Percentiles rank a stretch among this genome's conserved stretches.
Conservation (phyloP, 2,888 invertebrate species). For the Carterocephalus palaemon region DNA sequence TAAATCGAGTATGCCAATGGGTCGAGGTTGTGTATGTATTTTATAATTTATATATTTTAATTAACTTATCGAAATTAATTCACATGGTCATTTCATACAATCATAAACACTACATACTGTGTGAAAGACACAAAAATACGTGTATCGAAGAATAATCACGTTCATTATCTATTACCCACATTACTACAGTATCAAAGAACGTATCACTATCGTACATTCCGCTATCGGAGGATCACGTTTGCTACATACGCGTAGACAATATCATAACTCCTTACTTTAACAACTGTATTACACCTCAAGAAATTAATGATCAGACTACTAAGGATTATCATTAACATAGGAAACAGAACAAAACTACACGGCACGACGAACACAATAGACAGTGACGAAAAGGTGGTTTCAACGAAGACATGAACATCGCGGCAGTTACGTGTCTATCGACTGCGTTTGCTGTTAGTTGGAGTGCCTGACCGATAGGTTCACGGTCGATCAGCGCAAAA, state of each 20-base stretch:
- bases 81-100: too few relatives aligned
- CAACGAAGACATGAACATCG: slow-evolving; percentile 5
- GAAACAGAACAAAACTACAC: slow-evolving; percentile 5
- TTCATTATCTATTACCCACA: slow-evolving; percentile 29
- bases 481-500: slow-evolving; percentile 31
- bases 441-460: slow-evolving; percentile 18
- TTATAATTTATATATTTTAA: too few relatives aligned
- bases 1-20: slow-evolving; percentile 3
- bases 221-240: slow-evolving; percentile 31
- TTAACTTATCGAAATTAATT: too few relatives aligned
- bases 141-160: slow-evolving; percentile 10
- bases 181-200: slow-evolving; percentile 26
- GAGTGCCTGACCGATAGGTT: slow-evolving; percentile 23
- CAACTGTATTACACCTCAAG: too few relatives aligned
- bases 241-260: slow-evolving; percentile 3
- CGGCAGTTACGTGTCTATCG: slow-evolving; percentile 13
- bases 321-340: slow-evolving; percentile 2
- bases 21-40: neutral
- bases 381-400: neutral
- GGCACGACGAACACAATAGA: slow-evolving; percentile 1
- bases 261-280: neutral
- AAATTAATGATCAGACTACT: too few relatives aligned
- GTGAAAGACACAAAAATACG: slow-evolving; percentile 12
- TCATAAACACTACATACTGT: too few relatives aligned
- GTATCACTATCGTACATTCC: slow-evolving; percentile 27